These are phyloP conservation scores for Lasioglossum albipes DNA, from an alignment of 1,140 invertebrate species.

Conservation along the genomic window DNA sequence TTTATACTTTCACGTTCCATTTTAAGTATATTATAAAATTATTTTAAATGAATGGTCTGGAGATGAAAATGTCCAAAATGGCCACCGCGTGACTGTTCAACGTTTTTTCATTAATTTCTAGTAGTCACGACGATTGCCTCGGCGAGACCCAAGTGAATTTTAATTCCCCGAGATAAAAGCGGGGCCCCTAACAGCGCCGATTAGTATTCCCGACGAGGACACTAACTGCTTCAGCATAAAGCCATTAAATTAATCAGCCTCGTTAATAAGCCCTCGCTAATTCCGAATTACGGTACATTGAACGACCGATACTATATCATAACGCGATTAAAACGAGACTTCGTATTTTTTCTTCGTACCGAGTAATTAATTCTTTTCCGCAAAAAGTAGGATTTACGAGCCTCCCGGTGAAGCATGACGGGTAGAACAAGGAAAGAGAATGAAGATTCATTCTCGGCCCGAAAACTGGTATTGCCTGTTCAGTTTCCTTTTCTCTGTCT, in stretches of 20 bases:
- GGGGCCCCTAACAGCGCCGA: not conserved
- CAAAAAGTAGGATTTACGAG: not conserved
- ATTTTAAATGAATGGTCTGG: too few species aligned
- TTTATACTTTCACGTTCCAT: too few species aligned
- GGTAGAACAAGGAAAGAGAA: not conserved
- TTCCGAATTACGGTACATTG: not conserved
- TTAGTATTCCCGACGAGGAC: not conserved
- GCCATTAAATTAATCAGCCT: not conserved
- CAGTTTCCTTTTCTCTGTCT: not conserved
- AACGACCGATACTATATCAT: not conserved
- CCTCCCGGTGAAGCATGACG: too few species aligned
- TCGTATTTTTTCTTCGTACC: too few species aligned
- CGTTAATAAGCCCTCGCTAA: not conserved
- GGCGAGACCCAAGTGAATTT: not conserved
- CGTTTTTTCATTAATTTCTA: too few species aligned
- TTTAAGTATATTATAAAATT: too few species aligned
- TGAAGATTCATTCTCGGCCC: slow-evolving; percentile 6
- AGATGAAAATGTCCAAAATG: too few species aligned
- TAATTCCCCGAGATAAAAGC: not conserved
- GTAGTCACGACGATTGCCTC: too few species aligned
- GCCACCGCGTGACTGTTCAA: too few species aligned
- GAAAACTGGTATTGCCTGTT: slow-evolving; percentile 7
- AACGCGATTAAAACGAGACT: not conserved
- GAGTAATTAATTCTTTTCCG: not conserved
- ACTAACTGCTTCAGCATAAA: not conserved